phyloP scores from a whole-genome alignment of 2,888 invertebrate species.

The Steinernema hermaphroditum region DNA sequence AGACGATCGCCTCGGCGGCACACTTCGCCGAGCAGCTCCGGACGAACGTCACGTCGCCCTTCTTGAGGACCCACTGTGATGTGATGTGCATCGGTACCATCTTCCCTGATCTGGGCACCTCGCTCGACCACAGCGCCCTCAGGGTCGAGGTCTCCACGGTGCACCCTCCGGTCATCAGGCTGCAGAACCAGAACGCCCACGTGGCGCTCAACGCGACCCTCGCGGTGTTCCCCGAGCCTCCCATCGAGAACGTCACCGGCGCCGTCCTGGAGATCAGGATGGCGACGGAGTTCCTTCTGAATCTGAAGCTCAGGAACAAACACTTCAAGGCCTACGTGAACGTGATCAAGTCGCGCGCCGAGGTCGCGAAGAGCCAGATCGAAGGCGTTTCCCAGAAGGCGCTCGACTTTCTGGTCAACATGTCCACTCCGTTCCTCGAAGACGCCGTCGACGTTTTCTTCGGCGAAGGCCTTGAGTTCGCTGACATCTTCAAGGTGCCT shows the following conservation, averaged over 20 bases:
- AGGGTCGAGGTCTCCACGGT: conserved; percentile 47
- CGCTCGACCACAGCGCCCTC: conserved; percentile 51
- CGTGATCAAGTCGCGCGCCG: conserved; percentile 58
- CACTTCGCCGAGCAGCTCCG: conserved; percentile 56
- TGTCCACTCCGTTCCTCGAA: conserved; percentile 62
- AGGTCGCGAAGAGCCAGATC: conserved; percentile 54
- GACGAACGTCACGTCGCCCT: conserved; percentile 59
- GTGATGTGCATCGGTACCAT: conserved; percentile 62
- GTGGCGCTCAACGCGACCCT: conserved; percentile 58
- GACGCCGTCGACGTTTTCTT: conserved; percentile 59
- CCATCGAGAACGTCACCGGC: conserved; percentile 25
- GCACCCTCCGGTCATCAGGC: conserved; percentile 56
- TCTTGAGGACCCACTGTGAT: conserved; percentile 60
- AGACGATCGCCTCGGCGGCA: conserved; percentile 59
- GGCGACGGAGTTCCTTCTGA: conserved; percentile 54
- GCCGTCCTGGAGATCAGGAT: conserved; percentile 47
- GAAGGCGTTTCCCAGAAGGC: conserved; percentile 61
- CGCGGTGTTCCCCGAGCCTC: conserved; percentile 40
- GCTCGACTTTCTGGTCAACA: conserved; percentile 58
- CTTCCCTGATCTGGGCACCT: conserved; percentile 53
- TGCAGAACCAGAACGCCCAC: conserved; percentile 51
- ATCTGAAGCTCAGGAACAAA: conserved; percentile 55
- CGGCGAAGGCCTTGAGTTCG: conserved; percentile 52
- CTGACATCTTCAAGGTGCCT: conserved; percentile 35
- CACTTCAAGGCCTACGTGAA: conserved; percentile 57